phyloP scores from a whole-genome alignment of 2,113 vertebrate genomes.

The Paradisaea rubra region DNA sequence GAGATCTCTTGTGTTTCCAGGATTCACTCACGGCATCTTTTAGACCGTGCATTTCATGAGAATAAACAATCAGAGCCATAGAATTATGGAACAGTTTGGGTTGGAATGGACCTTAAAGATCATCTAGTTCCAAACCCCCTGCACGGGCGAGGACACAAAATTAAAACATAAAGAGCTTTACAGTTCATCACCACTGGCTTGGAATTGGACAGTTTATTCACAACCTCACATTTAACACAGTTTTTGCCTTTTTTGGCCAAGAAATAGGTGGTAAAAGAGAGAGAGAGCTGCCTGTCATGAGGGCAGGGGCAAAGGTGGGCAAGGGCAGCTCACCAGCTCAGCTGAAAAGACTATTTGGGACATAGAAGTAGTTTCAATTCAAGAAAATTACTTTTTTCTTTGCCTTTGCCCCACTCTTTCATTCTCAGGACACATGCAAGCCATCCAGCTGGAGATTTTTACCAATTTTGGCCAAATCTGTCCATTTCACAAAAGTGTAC shows the following conservation, averaged over 20 bases:
- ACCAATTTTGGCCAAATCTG: neutral
- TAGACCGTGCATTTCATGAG: neutral
- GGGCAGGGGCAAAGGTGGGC: neutral
- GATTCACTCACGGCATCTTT: neutral
- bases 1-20: neutral
- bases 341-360: neutral
- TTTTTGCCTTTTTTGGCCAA: neutral
- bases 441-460: neutral
- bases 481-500: neutral
- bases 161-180: neutral
- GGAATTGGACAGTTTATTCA: neutral
- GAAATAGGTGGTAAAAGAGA: neutral
- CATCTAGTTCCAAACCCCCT: rapidly evolving
- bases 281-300: neutral
- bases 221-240: neutral
- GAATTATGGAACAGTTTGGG: neutral
- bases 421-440: neutral
- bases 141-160: neutral
- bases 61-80: neutral
- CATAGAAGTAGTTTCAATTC: neutral
- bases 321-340: neutral
- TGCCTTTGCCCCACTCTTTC: neutral
- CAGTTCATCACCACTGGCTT: neutral
- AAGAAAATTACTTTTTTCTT: neutral
- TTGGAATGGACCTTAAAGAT: neutral